Conservation (phyloP, 2,113 vertebrate species). For the Cathartes aura region DNA sequence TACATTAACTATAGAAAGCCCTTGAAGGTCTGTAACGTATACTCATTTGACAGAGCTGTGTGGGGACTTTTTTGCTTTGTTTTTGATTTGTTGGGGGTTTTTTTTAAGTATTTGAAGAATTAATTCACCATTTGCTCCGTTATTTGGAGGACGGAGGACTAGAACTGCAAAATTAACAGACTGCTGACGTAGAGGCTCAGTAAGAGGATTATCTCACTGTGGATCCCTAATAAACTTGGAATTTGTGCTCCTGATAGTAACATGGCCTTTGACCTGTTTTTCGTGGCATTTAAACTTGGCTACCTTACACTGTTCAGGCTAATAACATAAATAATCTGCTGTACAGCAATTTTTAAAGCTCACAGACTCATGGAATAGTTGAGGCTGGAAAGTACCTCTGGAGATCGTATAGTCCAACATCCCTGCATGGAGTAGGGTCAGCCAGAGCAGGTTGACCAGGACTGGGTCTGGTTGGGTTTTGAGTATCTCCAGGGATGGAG, state of each 20-base stretch:
- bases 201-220: not conserved
- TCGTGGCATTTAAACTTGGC: not conserved
- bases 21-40: not conserved
- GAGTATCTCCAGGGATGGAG: not conserved
- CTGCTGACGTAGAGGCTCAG: not conserved
- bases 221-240: not conserved
- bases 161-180: not conserved
- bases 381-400: not conserved
- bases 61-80: not conserved
- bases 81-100: not conserved
- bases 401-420: fast-evolving
- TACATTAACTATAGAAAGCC: not conserved
- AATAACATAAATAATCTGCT: not conserved
- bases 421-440: not conserved
- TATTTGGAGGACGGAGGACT: not conserved
- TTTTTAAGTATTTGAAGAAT: not conserved
- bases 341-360: not conserved
- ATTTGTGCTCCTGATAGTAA: not conserved
- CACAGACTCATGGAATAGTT: not conserved
- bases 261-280: not conserved
- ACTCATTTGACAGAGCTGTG: not conserved
- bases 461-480: not conserved
- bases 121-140: not conserved
- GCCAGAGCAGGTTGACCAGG: not conserved
- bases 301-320: not conserved